These are phyloP conservation scores for Brachynemurus nebulosus DNA, from an alignment of 2,888 invertebrate species.

Conservation along the genomic window DNA sequence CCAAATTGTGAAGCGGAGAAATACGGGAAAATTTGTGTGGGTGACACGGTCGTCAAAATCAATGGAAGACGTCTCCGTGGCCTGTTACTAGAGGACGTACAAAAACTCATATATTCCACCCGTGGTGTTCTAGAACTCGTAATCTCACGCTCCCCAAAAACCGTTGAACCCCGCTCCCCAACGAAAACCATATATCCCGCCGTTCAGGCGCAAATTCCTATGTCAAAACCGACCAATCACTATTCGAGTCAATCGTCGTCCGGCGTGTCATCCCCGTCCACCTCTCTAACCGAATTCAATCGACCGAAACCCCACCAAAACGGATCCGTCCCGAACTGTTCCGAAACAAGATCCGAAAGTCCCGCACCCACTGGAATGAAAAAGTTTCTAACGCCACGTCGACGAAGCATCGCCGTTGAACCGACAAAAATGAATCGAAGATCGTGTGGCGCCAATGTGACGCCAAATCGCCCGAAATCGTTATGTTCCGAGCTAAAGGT, in stretches of 20 bases:
- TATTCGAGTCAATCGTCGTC: neutral
- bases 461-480: neutral
- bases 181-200: neutral
- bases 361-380: conserved; percentile 1
- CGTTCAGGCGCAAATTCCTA: neutral
- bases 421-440: neutral
- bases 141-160: conserved; percentile 20
- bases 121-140: conserved; percentile 33
- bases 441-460: neutral
- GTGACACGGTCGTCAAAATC: conserved; percentile 81
- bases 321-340: neutral
- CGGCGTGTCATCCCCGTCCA: too few species aligned
- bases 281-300: neutral
- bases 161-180: neutral
- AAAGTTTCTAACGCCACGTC: conserved; percentile 1
- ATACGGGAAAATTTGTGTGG: conserved; percentile 66
- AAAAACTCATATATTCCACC: conserved; percentile 26
- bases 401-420: neutral
- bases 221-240: neutral
- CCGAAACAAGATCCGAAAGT: neutral
- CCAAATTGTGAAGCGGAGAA: conserved; percentile 35
- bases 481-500: conserved; percentile 25
- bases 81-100: conserved; percentile 48
- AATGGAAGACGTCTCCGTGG: conserved; percentile 71
- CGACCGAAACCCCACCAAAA: neutral